These are phyloP conservation scores for Babylonia areolata DNA, from an alignment of 1,140 invertebrate species.

Conservation along the genomic window DNA sequence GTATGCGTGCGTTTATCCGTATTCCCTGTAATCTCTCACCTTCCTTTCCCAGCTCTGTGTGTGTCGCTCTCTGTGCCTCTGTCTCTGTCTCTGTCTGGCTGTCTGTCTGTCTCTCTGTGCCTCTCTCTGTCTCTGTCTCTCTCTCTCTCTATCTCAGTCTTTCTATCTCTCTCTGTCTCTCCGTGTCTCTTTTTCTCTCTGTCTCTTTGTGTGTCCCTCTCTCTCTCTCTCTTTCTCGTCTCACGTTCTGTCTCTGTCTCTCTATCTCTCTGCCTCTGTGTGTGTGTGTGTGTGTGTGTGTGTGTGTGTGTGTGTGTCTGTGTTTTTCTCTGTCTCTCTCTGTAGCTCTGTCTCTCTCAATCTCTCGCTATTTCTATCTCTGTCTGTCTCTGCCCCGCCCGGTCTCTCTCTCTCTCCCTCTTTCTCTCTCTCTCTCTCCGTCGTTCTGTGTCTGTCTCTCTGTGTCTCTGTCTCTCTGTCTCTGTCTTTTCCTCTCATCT, in stretches of 20 bases:
- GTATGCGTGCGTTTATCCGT: no score
- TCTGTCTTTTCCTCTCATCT: not conserved
- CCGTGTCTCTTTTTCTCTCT: no score
- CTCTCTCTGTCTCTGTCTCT: no score
- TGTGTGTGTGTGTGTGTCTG: not conserved
- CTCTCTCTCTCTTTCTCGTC: no score
- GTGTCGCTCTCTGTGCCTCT: no score
- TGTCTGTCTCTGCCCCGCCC: not conserved
- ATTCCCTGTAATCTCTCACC: no score
- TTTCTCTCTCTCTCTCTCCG: not conserved
- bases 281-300: not conserved
- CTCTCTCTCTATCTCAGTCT: no score
- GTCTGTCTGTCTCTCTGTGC: no score
- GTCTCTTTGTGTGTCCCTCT: no score
- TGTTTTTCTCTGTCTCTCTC: not conserved
- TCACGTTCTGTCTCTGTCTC: not conserved
- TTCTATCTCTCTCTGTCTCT: no score
- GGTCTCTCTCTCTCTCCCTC: not conserved
- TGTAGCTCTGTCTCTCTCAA: not conserved
- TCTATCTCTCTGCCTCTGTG: not conserved
- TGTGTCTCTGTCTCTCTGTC: not conserved
- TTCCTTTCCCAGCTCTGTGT: no score
- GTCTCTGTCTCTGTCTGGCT: no score
- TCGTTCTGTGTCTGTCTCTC: not conserved
- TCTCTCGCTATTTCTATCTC: not conserved